Evolutionary conservation across 2,797 vertebrate genomes (phyloP).

Genomic region (Botia almorhae): DNA sequence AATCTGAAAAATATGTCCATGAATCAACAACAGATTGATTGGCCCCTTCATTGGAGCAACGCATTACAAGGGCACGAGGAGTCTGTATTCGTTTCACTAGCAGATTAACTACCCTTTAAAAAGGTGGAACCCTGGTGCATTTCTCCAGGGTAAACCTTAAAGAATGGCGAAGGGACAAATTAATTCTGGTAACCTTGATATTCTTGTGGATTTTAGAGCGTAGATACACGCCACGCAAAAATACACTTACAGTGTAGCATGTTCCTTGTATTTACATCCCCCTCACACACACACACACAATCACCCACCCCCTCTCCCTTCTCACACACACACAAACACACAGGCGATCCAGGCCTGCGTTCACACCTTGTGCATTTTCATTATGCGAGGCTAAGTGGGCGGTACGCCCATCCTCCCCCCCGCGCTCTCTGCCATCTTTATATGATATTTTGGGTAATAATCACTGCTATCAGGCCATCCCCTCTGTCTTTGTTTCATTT

Average conservation of each 20-base stretch:
- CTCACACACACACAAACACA: background rate
- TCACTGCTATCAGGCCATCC: conserved; percentile 64
- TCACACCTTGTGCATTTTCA: conserved; percentile 63
- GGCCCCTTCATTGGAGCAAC: conserved; percentile 31
- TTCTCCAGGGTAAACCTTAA: conserved; percentile 37
- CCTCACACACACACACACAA: background rate
- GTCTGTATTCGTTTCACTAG: conserved; percentile 51
- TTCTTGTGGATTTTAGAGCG: conserved; percentile 20
- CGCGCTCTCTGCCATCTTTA: conserved; percentile 62
- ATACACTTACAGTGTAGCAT: conserved; percentile 27
- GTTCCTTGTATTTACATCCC: conserved; percentile 12
- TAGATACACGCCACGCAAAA: background rate
- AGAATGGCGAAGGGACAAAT: conserved; percentile 39
- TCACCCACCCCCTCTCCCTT: background rate
- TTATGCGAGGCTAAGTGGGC: conserved; percentile 63
- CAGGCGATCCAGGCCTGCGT: conserved; percentile 36
- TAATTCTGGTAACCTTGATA: conserved; percentile 45
- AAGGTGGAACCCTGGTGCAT: conserved; percentile 42
- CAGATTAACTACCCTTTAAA: conserved; percentile 55
- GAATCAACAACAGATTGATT: conserved; percentile 61
- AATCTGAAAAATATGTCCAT: conserved; percentile 58
- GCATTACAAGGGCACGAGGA: conserved; percentile 42
- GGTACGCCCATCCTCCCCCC: conserved; percentile 59
- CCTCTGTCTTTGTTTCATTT: conserved; percentile 64
- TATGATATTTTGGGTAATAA: conserved; percentile 67